Conservation (phyloP, 2,113 vertebrate species). For the Datnioides undecimradiatus region DNA sequence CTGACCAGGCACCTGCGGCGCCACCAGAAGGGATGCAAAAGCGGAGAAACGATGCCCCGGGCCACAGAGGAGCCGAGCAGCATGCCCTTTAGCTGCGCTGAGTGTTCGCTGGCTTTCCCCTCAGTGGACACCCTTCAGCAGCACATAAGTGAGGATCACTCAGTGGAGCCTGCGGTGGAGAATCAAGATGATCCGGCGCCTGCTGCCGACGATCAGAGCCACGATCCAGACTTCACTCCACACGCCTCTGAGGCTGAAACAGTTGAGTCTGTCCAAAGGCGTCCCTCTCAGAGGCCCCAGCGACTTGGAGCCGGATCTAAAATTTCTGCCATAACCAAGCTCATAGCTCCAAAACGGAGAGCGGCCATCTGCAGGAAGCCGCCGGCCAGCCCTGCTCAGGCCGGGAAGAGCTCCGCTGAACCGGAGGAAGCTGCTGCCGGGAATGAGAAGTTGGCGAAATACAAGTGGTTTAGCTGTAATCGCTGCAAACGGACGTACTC, state of each 20-base stretch:
- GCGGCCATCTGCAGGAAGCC: conserved; percentile 6
- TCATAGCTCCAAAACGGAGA: conserved; percentile 68
- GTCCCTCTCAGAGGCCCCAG: conserved; percentile 60
- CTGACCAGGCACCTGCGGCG: conserved; percentile 66
- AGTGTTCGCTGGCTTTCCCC: conserved; percentile 46
- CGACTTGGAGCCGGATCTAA: conserved; percentile 61
- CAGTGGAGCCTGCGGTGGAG: conserved; percentile 10
- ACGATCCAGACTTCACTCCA: conserved; percentile 30
- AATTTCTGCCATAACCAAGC: conserved; percentile 69
- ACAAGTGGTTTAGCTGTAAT: conserved; percentile 73
- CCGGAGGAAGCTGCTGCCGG: not conserved
- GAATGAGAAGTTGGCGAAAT: conserved; percentile 11
- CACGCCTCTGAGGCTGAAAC: not conserved
- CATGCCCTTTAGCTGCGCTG: conserved; percentile 54
- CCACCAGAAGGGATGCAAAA: conserved; percentile 46
- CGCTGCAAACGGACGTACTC: conserved; percentile 75
- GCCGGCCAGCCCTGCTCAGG: not conserved
- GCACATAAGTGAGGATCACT: conserved; percentile 56
- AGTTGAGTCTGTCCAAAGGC: not conserved
- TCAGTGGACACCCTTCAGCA: conserved; percentile 60
- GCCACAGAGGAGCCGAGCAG: not conserved
- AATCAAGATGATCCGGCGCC: not conserved
- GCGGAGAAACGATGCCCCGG: fast-evolving
- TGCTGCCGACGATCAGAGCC: not conserved
- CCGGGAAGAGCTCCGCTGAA: not conserved